Conservation (phyloP, 2,888 invertebrate species). For the Aromia moschata region DNA sequence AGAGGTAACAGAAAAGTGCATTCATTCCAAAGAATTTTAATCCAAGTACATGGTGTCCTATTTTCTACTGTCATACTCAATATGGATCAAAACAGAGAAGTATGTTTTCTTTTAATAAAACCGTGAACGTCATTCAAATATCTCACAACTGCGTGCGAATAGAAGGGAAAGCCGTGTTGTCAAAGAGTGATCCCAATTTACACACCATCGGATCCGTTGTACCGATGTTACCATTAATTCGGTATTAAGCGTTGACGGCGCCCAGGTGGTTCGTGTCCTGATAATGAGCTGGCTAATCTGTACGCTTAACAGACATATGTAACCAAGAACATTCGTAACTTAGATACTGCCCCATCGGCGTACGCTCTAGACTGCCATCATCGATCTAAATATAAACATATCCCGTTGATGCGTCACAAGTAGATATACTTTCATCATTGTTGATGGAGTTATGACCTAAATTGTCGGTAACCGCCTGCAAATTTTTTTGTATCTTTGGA, state of each 20-base stretch:
- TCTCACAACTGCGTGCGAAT: not conserved
- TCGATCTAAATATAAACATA: conserved; percentile 3
- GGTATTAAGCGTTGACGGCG: conserved; percentile 39
- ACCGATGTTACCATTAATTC: conserved; percentile 37
- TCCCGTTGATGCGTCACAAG: too few relatives aligned
- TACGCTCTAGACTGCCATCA: conserved; percentile 9
- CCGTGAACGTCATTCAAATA: too few relatives aligned
- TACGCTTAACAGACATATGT: conserved; percentile 46
- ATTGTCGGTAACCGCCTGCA: too few relatives aligned
- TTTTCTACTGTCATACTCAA: too few relatives aligned
- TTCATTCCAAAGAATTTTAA: too few relatives aligned
- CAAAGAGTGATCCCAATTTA: conserved; percentile 52
- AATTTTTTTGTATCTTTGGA: too few relatives aligned
- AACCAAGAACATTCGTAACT: conserved; percentile 36
- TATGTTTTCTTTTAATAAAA: too few relatives aligned
- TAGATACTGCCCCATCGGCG: conserved; percentile 3
- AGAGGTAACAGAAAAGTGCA: too few relatives aligned
- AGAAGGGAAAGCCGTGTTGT: conserved; percentile 32
- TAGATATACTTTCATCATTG: too few relatives aligned
- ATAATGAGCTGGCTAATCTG: conserved; percentile 55
- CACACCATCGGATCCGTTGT: conserved; percentile 38
- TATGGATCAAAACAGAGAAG: too few relatives aligned
- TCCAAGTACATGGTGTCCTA: too few relatives aligned
- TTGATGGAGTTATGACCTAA: too few relatives aligned
- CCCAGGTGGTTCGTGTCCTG: conserved; percentile 56